phyloP scores from a whole-genome alignment of 2,888 invertebrate genomes.

The Mesorhabditis sp. region DNA sequence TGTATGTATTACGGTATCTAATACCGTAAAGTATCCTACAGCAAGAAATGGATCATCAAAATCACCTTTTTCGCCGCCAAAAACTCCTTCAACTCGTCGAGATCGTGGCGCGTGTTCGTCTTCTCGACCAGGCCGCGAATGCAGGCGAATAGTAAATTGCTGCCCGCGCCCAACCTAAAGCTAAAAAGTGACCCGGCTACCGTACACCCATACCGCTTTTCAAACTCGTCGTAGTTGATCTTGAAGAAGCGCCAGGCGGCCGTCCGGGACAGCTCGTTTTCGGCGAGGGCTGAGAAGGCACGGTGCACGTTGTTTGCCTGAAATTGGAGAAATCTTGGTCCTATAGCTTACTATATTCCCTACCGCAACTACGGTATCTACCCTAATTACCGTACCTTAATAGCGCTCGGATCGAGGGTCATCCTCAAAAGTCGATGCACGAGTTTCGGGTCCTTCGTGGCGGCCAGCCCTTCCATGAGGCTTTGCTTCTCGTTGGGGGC shows the following conservation, averaged over 20 bases:
- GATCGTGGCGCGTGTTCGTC: constrained; percentile 34
- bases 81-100: constrained; percentile 32
- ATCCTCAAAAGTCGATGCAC: constrained; percentile 30
- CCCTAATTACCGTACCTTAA: constrained; percentile 13
- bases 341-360: too few species aligned
- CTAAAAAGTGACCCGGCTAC: too few species aligned
- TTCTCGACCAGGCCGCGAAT: constrained; percentile 36
- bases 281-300: constrained; percentile 21
- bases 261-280: constrained; percentile 23
- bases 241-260: constrained; percentile 39
- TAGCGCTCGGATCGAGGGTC: constrained; percentile 26
- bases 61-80: constrained; percentile 61
- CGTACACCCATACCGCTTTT: constrained; percentile 18
- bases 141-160: constrained; percentile 27
- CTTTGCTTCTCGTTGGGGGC: constrained; percentile 34
- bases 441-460: constrained; percentile 27
- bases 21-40: neutral
- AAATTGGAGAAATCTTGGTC: too few species aligned
- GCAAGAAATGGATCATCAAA: neutral
- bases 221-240: constrained; percentile 28
- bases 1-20: neutral
- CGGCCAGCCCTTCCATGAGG: constrained; percentile 34
- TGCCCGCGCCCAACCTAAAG: constrained; percentile 36
- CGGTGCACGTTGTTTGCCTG: constrained; percentile 32
- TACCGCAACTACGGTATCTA: too few species aligned